These are phyloP conservation scores for Toxotes chatareus DNA, from an alignment of 2,113 vertebrate genomes.

Conservation along the genomic window DNA sequence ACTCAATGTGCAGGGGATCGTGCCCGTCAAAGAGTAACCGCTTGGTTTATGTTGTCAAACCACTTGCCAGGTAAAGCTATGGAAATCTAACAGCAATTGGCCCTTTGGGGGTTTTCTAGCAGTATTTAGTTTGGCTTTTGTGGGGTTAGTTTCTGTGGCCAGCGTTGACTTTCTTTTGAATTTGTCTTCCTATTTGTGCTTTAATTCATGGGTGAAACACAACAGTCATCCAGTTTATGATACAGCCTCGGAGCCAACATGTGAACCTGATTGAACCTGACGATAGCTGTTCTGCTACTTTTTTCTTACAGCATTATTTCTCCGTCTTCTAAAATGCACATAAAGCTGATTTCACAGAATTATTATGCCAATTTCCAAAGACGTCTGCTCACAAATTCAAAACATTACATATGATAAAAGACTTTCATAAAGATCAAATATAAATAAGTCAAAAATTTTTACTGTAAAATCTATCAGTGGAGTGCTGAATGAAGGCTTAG, in stretches of 20 bases:
- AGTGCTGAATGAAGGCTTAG: slow-evolving; percentile 32
- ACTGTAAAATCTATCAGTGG: slow-evolving; percentile 27
- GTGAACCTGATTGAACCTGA: slow-evolving; percentile 61
- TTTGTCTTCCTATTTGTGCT: slow-evolving; percentile 65
- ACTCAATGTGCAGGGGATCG: slow-evolving; percentile 70
- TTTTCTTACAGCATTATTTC: background rate
- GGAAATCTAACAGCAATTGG: slow-evolving; percentile 70
- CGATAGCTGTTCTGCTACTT: background rate
- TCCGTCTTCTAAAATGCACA: background rate
- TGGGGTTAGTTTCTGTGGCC: slow-evolving; percentile 15
- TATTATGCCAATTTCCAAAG: slow-evolving; percentile 9
- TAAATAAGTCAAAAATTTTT: slow-evolving; percentile 34
- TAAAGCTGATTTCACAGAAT: slow-evolving; percentile 42
- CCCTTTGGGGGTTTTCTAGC: slow-evolving; percentile 46
- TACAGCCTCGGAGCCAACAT: background rate
- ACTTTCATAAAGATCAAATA: slow-evolving; percentile 36
- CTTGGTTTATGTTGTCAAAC: slow-evolving; percentile 77
- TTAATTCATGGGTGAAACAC: slow-evolving; percentile 61
- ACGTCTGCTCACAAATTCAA: slow-evolving; percentile 42
- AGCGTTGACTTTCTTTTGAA: slow-evolving; percentile 42
- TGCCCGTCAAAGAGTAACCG: slow-evolving; percentile 69
- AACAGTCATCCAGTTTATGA: slow-evolving; percentile 50
- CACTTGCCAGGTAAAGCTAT: slow-evolving; percentile 74
- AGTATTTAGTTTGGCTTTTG: slow-evolving; percentile 64
- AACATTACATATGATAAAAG: slow-evolving; percentile 46